Evolutionary conservation across 2,113 vertebrate species (phyloP).

Genomic region (Tylochromis polylepis): DNA sequence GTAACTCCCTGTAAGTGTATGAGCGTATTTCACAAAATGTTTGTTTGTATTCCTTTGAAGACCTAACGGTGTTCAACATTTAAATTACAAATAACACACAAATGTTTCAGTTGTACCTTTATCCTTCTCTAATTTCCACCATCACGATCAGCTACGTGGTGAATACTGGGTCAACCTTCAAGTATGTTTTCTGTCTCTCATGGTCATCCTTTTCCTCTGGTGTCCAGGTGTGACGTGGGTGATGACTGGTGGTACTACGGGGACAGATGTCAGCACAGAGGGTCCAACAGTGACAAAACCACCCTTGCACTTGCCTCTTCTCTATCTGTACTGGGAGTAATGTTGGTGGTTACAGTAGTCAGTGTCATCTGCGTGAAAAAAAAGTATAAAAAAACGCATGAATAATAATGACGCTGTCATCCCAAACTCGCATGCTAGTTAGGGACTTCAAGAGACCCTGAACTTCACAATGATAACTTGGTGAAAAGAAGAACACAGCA

Average conservation of each 20-base stretch:
- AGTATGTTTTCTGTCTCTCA: background rate
- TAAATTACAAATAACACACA: background rate
- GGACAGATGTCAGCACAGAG: slow-evolving; percentile 76
- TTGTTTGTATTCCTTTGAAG: background rate
- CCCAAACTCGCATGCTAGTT: background rate
- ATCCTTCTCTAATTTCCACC: background rate
- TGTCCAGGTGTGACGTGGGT: slow-evolving; percentile 78
- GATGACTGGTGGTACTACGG: slow-evolving; percentile 86
- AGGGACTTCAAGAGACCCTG: background rate
- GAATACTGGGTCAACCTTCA: background rate
- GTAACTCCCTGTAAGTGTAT: background rate
- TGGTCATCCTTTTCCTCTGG: background rate
- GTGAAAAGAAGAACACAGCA: background rate
- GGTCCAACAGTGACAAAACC: slow-evolving; percentile 70
- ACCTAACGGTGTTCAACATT: background rate
- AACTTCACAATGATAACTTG: background rate
- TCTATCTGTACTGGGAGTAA: slow-evolving; percentile 61
- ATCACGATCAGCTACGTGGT: background rate
- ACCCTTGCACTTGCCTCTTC: slow-evolving; percentile 65
- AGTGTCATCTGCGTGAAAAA: slow-evolving; percentile 67
- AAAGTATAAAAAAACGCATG: slow-evolving; percentile 32
- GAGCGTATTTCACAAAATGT: background rate
- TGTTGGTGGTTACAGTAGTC: slow-evolving; percentile 64
- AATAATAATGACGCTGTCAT: background rate
- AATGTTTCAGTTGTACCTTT: background rate